Base-by-base conservation (phyloP, 2,888 invertebrate genomes). In the Phengaris arion region DNA sequence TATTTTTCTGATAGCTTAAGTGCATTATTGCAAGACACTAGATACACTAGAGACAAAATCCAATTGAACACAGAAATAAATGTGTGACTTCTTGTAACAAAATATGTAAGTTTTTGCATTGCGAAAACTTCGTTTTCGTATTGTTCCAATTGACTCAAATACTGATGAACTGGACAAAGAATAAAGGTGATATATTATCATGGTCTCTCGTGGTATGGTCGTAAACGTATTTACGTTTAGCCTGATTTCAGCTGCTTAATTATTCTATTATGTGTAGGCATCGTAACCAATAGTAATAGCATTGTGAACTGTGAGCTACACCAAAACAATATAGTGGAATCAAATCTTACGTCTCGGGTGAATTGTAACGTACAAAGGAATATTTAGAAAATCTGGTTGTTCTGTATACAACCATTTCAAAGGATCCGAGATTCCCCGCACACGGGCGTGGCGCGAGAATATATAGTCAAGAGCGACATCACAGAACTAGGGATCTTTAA, bases 1-100 rank as follows among this genome's bases (percentile, higher is more conserved):
- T 76, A 74, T 78, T 86, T 86, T 87, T 86, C 83, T 86, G 86
- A 87, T 85, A 84, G 84, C 83, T 85, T 80, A 82, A 86, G 83
- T 84, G 81, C 76, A 76, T 72, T 76, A 69, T 74, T 76, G 69
- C 68, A 15, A 74, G 64, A 74, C 54, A 12, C 52, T 72, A 72
- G 13, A 74, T 57, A 74, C 54, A 12, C 52, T 72, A 72, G 13
- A 64, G 45, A 13, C 35, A 35, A 45, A 64, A 64, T 35, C 22
- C 22, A 45, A 64, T 35, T 64, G 35, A 45, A 64, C 45, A 64
- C 6, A 8, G 59, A 59, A 45, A 64, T 45, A 45, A 64, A 64
- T 64, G 64, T 64, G 35, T 35, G 6, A 64, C 12, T 52, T 10
- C 52, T 35, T 64, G 6, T 12, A 45, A 2, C 35, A 35, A 15